These are phyloP conservation scores for Calliopum simillimum DNA, from an alignment of 2,888 invertebrate genomes.

Conservation along the genomic window DNA sequence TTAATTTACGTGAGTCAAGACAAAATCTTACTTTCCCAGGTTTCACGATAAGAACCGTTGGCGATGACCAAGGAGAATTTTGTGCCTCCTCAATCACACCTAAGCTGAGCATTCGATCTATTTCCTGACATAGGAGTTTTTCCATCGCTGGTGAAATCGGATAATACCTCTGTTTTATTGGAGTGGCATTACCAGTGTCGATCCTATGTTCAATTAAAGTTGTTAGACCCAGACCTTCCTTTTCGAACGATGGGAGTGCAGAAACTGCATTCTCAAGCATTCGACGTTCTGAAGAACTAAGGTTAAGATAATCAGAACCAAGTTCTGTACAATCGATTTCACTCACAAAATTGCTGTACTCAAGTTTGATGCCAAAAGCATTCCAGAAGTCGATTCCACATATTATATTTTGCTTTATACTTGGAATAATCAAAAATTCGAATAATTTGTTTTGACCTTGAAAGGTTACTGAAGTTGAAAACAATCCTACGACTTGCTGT, in stretches of 20 bases:
- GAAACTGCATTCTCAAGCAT: neutral
- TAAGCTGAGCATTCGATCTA: constrained; percentile 10
- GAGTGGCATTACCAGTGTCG: too few species aligned
- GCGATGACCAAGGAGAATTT: constrained; percentile 7
- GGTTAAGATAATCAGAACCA: neutral
- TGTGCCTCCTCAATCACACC: constrained; percentile 8
- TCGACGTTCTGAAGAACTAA: neutral
- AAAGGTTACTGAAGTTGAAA: too few species aligned
- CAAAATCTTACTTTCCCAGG: constrained; percentile 17
- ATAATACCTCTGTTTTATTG: too few species aligned
- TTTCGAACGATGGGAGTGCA: neutral
- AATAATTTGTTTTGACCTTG: neutral
- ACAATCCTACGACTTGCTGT: too few species aligned
- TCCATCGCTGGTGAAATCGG: too few species aligned
- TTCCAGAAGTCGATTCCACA: constrained; percentile 17
- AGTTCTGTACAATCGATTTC: neutral
- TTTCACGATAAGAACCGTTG: neutral
- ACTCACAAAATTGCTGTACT: neutral
- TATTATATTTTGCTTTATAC: too few species aligned
- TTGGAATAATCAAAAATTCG: neutral
- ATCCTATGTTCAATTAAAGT: too few species aligned
- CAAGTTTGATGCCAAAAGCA: neutral
- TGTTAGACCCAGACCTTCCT: too few species aligned
- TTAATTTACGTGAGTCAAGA: neutral
- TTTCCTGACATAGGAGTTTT: constrained; percentile 10